These are phyloP conservation scores for Cynaeus angustus DNA, from an alignment of 2,888 invertebrate species.

Conservation along the genomic window DNA sequence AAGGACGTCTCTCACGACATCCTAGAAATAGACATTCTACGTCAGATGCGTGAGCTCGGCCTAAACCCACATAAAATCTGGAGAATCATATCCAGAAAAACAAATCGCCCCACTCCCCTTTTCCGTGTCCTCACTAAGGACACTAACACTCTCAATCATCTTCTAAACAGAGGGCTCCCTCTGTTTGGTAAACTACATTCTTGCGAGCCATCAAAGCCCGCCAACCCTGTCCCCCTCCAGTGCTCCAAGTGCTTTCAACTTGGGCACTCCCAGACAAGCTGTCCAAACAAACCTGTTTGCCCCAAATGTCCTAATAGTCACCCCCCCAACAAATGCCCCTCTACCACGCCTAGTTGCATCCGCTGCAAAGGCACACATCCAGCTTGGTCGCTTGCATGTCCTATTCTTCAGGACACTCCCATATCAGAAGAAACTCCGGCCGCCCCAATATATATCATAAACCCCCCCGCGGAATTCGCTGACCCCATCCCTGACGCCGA, in stretches of 20 bases:
- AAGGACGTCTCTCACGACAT: too few species aligned
- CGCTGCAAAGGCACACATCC: constrained; percentile 64
- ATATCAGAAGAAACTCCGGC: too few species aligned
- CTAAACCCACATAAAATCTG: too few species aligned
- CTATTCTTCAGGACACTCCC: neutral
- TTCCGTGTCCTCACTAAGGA: too few species aligned
- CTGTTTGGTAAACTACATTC: neutral
- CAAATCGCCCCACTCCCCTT: too few species aligned
- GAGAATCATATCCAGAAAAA: too few species aligned
- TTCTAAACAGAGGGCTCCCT: neutral
- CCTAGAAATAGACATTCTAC: too few species aligned
- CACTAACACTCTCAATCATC: too few species aligned
- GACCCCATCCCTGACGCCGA: too few species aligned
- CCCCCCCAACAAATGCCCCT: neutral
- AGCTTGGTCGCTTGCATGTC: neutral
- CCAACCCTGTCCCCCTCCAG: neutral
- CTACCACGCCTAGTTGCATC: constrained; percentile 73
- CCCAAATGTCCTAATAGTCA: neutral
- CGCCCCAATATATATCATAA: too few species aligned
- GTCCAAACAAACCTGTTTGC: neutral
- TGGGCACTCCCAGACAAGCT: neutral
- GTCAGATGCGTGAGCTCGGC: too few species aligned
- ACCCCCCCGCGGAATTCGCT: too few species aligned
- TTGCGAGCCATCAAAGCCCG: neutral
- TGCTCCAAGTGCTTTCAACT: neutral